Base-by-base conservation (phyloP, 2,113 vertebrate genomes). In the Arenaria interpres region DNA sequence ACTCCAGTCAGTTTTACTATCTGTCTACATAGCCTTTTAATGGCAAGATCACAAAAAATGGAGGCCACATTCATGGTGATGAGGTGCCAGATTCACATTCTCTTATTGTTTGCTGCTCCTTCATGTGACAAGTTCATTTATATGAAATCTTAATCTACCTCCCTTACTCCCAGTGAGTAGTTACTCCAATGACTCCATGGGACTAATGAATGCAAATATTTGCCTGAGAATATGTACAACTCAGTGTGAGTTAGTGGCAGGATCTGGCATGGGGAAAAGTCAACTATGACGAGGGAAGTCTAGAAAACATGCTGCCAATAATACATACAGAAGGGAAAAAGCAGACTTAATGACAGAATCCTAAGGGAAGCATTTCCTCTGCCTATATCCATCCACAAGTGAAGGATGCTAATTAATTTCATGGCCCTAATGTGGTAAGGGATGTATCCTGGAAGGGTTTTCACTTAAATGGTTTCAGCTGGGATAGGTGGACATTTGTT, bases 361-460 rank as follows among this genome's bases (percentile, higher is more conserved):
- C 45, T 77, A 24, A 93, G 81, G 43, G 54, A 97, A 87, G 24
- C 14, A 75, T 72, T 93, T 92, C 33, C 14, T 85, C 30, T 94
- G 97, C 51, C 39, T 71, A 22, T 96, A 86, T 46, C 11, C 27
- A 80, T 73, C 60, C 60, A 87, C 30, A n/a, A 93, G 32, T 45
- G 85, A 93, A 82, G 62, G 21, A 77, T 87, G 62, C 7, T 96
- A 97, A 96, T 95, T 85, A 96, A 94, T 93, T 97, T 92, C 63
- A 88, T 39, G 24, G 48, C 51, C 86, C 33, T 93, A 54, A 67
- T 75, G 33, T 51, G 73, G 60, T 37, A 81, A 83, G 11, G 18
- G 46, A 91, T 88, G n/a, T 81, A 54, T 94, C 51, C 50, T 81
- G 81, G 46, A 95, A 85, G 23, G 27, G 51, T 88, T 96, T 94